phyloP scores from a whole-genome alignment of 53 echinoderm and acorn worm species.

The Temnopleurus reevesii region DNA sequence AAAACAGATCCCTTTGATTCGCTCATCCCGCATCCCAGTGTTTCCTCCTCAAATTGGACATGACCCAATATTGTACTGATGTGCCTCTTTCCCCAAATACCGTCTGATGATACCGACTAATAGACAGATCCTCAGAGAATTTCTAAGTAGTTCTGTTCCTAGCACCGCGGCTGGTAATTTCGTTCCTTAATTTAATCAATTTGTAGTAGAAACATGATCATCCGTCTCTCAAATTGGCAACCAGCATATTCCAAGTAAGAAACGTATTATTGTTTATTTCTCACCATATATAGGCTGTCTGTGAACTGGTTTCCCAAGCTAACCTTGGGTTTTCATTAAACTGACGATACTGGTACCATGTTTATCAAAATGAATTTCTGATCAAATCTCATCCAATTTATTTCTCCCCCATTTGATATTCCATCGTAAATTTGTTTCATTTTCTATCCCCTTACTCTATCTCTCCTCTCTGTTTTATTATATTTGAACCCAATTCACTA shows the following conservation, averaged over 20 bases:
- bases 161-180: constrained; percentile 4
- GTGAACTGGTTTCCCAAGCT: neutral
- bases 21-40: too few relatives aligned
- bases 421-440: neutral
- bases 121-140: neutral
- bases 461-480: too few relatives aligned
- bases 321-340: neutral
- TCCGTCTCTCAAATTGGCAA: constrained; percentile 3
- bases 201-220: constrained; percentile 48
- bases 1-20: too few relatives aligned
- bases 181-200: constrained; percentile 49
- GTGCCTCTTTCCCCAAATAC: neutral
- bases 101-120: too few relatives aligned
- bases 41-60: too few relatives aligned
- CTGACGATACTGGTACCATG: neutral
- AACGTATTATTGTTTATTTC: too few relatives aligned
- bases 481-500: too few relatives aligned
- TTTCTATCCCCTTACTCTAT: too few relatives aligned
- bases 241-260: neutral
- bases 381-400: neutral
- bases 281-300: neutral
- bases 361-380: neutral
- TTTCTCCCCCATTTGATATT: neutral
- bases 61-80: too few relatives aligned
- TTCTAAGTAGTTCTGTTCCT: constrained; percentile 8